These are phyloP conservation scores for Dipodomys stephensi DNA, from an alignment of 2,113 vertebrate genomes.

Conservation along the genomic window DNA sequence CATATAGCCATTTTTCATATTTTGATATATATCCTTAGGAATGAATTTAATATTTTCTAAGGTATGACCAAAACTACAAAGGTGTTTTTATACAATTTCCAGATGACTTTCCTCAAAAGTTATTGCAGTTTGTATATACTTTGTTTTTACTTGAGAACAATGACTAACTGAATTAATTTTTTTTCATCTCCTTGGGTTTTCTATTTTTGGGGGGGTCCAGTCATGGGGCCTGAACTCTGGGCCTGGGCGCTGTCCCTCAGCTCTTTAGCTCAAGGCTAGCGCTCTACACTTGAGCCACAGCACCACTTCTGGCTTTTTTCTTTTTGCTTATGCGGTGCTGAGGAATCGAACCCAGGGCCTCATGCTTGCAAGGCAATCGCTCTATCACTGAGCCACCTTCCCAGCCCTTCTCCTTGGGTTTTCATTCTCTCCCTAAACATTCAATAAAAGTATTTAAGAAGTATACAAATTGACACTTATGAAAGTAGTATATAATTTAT, in stretches of 20 bases:
- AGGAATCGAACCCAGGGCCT: too few relatives aligned
- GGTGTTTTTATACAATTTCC: constrained; percentile 22
- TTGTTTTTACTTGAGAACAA: constrained; percentile 52
- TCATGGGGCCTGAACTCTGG: too few relatives aligned
- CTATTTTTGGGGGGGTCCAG: too few relatives aligned
- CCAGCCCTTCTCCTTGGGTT: neutral
- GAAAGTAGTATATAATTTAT: constrained; percentile 70
- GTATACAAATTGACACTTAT: constrained; percentile 70
- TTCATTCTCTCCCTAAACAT: constrained; percentile 65
- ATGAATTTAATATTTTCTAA: constrained; percentile 10
- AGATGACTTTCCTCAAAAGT: constrained; percentile 54
- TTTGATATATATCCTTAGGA: neutral
- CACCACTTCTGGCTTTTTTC: too few relatives aligned
- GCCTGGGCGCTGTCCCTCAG: too few relatives aligned
- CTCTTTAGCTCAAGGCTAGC: too few relatives aligned
- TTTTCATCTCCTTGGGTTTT: constrained; percentile 39
- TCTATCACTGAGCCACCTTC: too few relatives aligned
- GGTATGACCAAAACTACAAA: constrained; percentile 26
- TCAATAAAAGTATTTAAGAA: constrained; percentile 82
- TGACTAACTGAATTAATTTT: constrained; percentile 55
- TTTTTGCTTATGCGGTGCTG: too few relatives aligned
- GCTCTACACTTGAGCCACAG: too few relatives aligned
- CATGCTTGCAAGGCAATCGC: too few relatives aligned
- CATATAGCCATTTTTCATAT: neutral
- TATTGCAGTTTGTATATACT: constrained; percentile 1